A percentile compares a stretch with the other conserved stretches of the same genome.
Evolutionary conservation across 1,140 invertebrate genomes (phyloP).

Genomic region (Coptotermes formosanus): DNA sequence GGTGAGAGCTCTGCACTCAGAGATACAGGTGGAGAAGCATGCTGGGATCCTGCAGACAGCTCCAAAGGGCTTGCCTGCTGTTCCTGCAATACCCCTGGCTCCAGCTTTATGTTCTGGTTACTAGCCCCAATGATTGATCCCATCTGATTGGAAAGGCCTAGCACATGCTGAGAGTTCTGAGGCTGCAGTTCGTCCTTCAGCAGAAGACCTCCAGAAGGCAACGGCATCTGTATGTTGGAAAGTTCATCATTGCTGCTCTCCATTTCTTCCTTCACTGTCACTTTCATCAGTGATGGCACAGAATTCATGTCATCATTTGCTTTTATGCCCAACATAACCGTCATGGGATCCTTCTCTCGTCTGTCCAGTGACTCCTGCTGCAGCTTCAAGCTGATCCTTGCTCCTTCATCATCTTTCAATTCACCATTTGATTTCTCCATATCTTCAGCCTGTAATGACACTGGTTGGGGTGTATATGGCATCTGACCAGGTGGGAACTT

Average conservation of each 20-base stretch:
- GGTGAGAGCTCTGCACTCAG: not conserved
- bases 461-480: not conserved
- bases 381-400: not conserved
- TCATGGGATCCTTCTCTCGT: not conserved
- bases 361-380: not conserved
- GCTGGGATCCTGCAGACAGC: not conserved
- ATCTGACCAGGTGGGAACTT: constrained; percentile 7
- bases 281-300: constrained; percentile 51
- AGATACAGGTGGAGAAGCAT: not conserved
- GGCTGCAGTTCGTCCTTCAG: not conserved
- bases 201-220: not conserved
- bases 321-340: not conserved
- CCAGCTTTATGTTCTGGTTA: constrained; percentile 14
- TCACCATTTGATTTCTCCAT: not conserved
- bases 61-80: constrained; percentile 1
- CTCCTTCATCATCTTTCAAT: not conserved
- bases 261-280: constrained; percentile 57
- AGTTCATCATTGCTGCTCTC: constrained; percentile 44
- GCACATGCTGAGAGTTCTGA: not conserved
- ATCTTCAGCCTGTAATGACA: not conserved
- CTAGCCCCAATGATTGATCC: not conserved
- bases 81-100: not conserved
- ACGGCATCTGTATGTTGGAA: constrained; percentile 10
- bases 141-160: not conserved
- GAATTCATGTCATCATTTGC: not conserved